These are phyloP conservation scores for Apotomis turbidana DNA, from an alignment of 2,888 invertebrate genomes.

Conservation along the genomic window DNA sequence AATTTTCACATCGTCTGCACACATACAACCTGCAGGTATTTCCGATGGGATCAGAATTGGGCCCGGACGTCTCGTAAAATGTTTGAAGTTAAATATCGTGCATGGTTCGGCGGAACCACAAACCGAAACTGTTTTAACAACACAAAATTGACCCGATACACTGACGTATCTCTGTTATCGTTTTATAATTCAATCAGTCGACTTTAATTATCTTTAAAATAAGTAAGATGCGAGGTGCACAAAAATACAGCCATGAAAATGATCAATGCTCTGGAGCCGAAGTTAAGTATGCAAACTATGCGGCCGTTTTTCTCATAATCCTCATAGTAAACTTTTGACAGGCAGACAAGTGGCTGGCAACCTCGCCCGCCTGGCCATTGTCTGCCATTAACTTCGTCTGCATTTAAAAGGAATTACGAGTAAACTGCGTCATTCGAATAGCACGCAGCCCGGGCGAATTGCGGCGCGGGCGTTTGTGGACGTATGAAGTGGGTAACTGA, in stretches of 20 bases:
- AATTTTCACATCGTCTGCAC: constrained; percentile 62
- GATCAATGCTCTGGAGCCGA: not conserved
- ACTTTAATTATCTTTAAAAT: too few species aligned
- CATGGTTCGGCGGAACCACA: constrained; percentile 26
- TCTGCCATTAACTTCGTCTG: constrained; percentile 41
- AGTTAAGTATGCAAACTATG: not conserved
- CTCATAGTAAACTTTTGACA: constrained; percentile 35
- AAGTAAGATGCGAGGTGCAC: too few species aligned
- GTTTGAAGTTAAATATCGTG: constrained; percentile 54
- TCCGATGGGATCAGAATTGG: constrained; percentile 60
- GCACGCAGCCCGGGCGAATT: constrained; percentile 56
- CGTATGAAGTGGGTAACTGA: constrained; percentile 61
- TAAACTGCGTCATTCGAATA: constrained; percentile 49
- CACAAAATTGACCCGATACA: not conserved
- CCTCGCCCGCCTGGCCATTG: constrained; percentile 30
- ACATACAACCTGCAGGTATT: constrained; percentile 50
- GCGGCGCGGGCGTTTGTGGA: constrained; percentile 65
- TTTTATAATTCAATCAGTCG: too few species aligned
- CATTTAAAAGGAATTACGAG: constrained; percentile 45
- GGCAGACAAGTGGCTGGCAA: constrained; percentile 33
- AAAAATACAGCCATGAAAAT: not conserved
- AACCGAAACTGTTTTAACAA: constrained; percentile 17
- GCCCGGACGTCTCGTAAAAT: constrained; percentile 61
- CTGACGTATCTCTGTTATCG: too few species aligned
- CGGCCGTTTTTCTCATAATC: constrained; percentile 30